These are phyloP conservation scores for Mus spicilegus DNA, from an alignment of 2,113 vertebrate species.

Conservation along the genomic window DNA sequence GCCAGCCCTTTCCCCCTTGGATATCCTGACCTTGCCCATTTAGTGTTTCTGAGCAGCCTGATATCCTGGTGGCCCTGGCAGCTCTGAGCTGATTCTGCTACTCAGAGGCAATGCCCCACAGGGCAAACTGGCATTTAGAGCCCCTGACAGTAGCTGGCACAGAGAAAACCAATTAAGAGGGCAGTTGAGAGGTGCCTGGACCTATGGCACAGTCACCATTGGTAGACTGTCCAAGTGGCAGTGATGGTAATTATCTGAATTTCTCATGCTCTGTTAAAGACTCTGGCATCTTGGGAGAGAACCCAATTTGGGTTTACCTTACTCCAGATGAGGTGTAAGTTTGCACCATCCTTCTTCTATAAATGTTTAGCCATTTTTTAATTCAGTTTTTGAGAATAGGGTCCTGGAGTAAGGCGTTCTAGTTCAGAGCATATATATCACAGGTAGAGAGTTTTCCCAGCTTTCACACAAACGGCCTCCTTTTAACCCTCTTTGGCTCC, in stretches of 20 bases:
- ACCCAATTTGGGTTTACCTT: neutral
- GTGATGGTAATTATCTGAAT: neutral
- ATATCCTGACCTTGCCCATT: neutral
- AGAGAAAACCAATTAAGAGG: constrained; percentile 48
- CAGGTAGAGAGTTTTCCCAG: neutral
- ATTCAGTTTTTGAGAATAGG: neutral
- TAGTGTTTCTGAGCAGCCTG: constrained; percentile 17
- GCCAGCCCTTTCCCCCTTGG: constrained; percentile 8
- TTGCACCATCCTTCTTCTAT: neutral
- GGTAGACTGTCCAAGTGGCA: neutral
- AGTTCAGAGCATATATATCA: neutral
- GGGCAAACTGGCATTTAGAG: constrained; percentile 43
- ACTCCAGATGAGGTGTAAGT: neutral
- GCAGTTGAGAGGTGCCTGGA: constrained; percentile 22
- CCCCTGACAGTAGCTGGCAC: constrained; percentile 42
- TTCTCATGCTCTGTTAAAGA: neutral
- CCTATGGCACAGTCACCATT: neutral
- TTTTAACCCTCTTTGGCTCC: neutral
- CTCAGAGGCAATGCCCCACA: neutral
- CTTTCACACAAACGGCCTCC: neutral
- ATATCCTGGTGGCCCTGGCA: constrained; percentile 15
- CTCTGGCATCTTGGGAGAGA: neutral
- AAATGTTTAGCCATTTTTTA: neutral
- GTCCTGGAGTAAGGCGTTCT: neutral
- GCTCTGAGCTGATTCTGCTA: constrained; percentile 31